These are phyloP conservation scores for Cathartes aura DNA, from an alignment of 2,113 vertebrate species.

Conservation along the genomic window DNA sequence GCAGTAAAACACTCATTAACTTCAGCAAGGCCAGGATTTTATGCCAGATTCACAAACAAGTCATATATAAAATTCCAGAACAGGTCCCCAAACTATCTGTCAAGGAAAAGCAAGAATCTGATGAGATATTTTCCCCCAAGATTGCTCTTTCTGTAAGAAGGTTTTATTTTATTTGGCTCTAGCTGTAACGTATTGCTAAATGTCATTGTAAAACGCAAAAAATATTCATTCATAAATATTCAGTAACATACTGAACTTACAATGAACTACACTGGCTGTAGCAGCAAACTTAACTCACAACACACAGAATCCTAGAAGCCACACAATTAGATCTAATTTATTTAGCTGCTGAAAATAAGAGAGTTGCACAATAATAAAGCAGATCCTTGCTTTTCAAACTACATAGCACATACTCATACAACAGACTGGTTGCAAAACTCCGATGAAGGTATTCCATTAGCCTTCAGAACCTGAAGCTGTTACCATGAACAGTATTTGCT, in stretches of 20 bases:
- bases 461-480: neutral
- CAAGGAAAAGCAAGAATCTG: slow-evolving; percentile 27
- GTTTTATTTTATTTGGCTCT: slow-evolving; percentile 63
- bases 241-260: slow-evolving; percentile 62
- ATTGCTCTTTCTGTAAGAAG: slow-evolving; percentile 36
- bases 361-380: neutral
- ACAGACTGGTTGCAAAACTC: neutral
- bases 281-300: slow-evolving; percentile 45
- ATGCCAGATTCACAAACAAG: slow-evolving; percentile 7
- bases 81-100: slow-evolving; percentile 38
- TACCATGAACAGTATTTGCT: neutral
- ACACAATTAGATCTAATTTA: neutral
- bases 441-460: neutral
- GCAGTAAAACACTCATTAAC: neutral
- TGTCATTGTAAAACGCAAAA: slow-evolving; percentile 50
- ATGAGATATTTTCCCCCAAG: neutral
- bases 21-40: slow-evolving; percentile 22
- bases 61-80: slow-evolving; percentile 7
- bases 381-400: neutral
- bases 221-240: slow-evolving; percentile 70
- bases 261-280: slow-evolving; percentile 42
- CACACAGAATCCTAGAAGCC: neutral
- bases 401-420: neutral
- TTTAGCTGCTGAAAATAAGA: neutral
- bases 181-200: slow-evolving; percentile 42